Conservation (phyloP, 2,888 invertebrate genomes). For the Isotomurus palustris region DNA sequence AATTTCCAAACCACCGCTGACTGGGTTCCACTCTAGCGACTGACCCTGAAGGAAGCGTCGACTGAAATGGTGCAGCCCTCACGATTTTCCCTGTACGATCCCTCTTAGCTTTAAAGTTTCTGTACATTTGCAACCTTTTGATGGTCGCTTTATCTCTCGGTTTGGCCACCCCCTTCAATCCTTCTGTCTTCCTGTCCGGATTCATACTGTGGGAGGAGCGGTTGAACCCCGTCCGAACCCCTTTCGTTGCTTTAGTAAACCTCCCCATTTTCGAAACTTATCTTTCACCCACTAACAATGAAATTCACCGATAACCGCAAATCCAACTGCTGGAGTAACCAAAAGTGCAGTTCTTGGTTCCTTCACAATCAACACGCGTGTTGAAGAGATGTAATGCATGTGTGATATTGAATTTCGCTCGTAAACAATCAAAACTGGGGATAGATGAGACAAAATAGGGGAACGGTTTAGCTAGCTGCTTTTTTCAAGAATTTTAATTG, state of each 20-base stretch:
- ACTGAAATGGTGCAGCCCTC: conserved; percentile 93
- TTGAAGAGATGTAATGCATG: no score
- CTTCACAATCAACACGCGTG: no score
- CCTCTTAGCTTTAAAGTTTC: conserved; percentile 92
- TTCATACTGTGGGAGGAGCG: conserved; percentile 43
- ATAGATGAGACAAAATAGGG: no score
- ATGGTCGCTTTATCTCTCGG: conserved; percentile 88
- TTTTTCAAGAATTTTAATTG: no score
- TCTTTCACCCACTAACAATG: no score
- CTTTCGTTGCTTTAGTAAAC: conserved; percentile 16
- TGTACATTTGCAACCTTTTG: conserved; percentile 95
- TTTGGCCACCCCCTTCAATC: conserved; percentile 77
- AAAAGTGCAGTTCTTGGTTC: no score
- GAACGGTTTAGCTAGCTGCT: no score
- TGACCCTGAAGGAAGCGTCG: conserved; percentile 78
- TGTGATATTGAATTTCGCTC: no score
- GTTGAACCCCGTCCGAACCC: conserved; percentile 39
- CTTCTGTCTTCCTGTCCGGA: conserved; percentile 66
- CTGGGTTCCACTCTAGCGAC: conserved; percentile 94
- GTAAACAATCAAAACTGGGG: no score
- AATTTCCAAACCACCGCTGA: conserved; percentile 98
- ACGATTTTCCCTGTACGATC: conserved; percentile 81
- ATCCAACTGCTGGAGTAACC: no score
- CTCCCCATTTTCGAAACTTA: conserved; percentile 4
- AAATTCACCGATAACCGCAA: no score